phyloP scores from a whole-genome alignment of 1,140 invertebrate genomes.

The Neoseiulus cucumeris region DNA sequence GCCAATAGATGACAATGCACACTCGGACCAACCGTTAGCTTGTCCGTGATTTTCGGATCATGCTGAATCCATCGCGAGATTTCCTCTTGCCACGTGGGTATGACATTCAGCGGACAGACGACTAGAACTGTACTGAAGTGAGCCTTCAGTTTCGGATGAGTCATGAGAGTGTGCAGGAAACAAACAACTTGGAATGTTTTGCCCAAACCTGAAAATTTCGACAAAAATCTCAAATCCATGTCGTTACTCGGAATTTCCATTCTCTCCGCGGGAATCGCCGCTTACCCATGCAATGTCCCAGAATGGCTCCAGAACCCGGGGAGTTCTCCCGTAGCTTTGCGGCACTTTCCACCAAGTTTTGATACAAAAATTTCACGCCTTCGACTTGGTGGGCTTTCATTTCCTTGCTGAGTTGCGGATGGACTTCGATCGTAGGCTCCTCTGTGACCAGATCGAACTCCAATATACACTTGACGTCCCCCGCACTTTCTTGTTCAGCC shows the following conservation, averaged over 20 bases:
- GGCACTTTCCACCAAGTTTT: conserved; percentile 72
- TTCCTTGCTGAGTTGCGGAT: conserved; percentile 54
- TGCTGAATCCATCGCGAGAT: conserved; percentile 63
- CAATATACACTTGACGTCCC: conserved; percentile 33
- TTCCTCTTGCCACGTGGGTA: conserved; percentile 87
- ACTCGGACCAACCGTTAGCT: neutral
- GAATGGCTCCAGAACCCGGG: conserved; percentile 41
- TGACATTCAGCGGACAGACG: conserved; percentile 78
- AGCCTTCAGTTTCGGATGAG: conserved; percentile 34
- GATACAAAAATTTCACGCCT: conserved; percentile 90
- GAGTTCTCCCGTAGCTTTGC: conserved; percentile 37
- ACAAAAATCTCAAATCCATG: too few relatives aligned
- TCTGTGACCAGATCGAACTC: conserved; percentile 67
- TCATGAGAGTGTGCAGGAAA: conserved; percentile 66
- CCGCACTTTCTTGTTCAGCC: neutral
- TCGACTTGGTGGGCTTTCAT: conserved; percentile 78
- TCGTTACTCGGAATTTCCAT: too few relatives aligned
- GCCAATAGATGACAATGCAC: too few relatives aligned
- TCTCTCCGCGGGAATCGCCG: too few relatives aligned
- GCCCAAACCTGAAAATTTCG: conserved; percentile 30
- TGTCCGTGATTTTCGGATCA: conserved; percentile 21
- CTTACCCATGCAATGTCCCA: conserved; percentile 63
- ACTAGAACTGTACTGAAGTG: conserved; percentile 56
- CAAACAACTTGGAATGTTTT: conserved; percentile 55
- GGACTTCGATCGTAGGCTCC: conserved; percentile 53